phyloP scores from a whole-genome alignment of 2,797 vertebrate genomes.

The Esox lucius region DNA sequence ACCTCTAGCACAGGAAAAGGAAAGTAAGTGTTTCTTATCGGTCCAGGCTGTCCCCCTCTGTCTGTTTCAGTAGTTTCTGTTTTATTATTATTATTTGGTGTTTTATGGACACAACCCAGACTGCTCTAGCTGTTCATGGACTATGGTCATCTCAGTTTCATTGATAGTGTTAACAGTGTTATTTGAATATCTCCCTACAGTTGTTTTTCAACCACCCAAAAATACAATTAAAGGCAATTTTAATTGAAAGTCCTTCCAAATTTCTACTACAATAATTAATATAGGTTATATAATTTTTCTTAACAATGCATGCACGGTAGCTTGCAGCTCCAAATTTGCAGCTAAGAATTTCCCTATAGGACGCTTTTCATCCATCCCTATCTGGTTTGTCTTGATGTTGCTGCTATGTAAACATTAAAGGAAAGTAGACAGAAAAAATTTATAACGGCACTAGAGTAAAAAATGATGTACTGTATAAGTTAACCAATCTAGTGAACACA shows the following conservation, averaged over 20 bases:
- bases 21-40: neutral
- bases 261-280: neutral
- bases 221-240: conserved; percentile 1
- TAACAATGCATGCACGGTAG: conserved; percentile 18
- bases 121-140: neutral
- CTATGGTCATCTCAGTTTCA: conserved; percentile 15
- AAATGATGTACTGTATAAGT: conserved; percentile 34
- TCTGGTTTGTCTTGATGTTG: conserved; percentile 43
- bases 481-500: conserved; percentile 25
- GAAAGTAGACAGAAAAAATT: conserved; percentile 17
- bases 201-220: conserved; percentile 1
- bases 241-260: neutral
- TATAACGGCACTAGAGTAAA: conserved; percentile 25
- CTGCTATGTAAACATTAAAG: conserved; percentile 45
- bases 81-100: neutral
- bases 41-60: neutral
- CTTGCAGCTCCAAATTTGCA: conserved; percentile 33
- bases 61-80: neutral
- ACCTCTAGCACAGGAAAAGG: neutral
- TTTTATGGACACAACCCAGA: neutral
- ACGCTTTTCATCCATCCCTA: conserved; percentile 36
- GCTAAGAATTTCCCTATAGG: conserved; percentile 28
- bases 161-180: conserved; percentile 46
- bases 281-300: neutral
- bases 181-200: conserved; percentile 13